Base-by-base conservation (phyloP, 2,888 invertebrate genomes). In the Poecilus cupreus region DNA sequence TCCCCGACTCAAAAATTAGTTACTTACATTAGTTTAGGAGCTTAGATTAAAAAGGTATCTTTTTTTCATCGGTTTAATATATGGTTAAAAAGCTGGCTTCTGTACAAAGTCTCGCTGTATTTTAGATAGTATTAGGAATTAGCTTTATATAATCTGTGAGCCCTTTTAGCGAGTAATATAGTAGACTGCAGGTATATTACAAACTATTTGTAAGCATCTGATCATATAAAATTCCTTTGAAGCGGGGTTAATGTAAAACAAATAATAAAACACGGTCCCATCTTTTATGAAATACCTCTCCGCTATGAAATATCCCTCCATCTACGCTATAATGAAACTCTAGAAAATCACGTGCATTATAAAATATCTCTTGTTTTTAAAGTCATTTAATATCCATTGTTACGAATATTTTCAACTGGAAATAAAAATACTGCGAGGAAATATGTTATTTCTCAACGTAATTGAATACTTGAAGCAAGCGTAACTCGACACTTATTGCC, bases 321-420 rank as follows among this genome's bases (percentile, higher is more conserved):
- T 57, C 22, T 22, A 43, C 24, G n/a, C 5, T 57, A n/a, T 57
- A 57, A 57, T 57, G 57, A 57, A 43, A 43, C 43, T 43, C 43
- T 43, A 43, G 43, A 11, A 26, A 57, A 57, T 57, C 57, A 57
- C 4, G 10, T n/a, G 57, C 57, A 57, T 57, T 57, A 57, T 8
- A 57, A 57, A 57, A 20, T 57, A 26, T 57, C 57, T 57, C 24
- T 24, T 57, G 57, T 22, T 57, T 57, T 57, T 32, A 24, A 57
- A 57, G 22, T 57, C 57, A 57, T 57, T 57, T 57, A 20, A 57
- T 57, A 57, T 57, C n/a, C 57, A n/a, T 57, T 57, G n/a, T 57
- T 57, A 24, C 22, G 57, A 57, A 57, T 57, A 24, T 57, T 26
- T 57, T n/a, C 0, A 22, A 57, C 24, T 0, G n/a, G n/a, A 32